These are phyloP conservation scores for Pseudopodoces humilis DNA, from an alignment of 2,113 vertebrate species.

Conservation along the genomic window DNA sequence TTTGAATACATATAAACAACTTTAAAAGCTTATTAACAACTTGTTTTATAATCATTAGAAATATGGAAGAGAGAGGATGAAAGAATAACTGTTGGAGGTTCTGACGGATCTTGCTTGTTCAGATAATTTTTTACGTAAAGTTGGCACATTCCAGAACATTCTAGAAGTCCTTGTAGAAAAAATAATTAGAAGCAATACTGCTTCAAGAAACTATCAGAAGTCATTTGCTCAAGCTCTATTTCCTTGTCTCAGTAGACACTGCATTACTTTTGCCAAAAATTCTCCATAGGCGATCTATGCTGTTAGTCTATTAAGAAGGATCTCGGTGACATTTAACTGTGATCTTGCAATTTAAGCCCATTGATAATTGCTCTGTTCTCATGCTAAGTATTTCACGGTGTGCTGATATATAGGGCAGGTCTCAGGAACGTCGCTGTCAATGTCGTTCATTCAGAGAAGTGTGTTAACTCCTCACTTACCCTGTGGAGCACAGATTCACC, in stretches of 20 bases:
- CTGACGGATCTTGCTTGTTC: background rate
- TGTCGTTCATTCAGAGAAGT: background rate
- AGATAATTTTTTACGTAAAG: background rate
- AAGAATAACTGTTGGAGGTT: background rate
- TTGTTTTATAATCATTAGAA: background rate
- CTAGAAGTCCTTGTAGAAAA: background rate
- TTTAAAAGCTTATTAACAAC: background rate
- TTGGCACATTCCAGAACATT: background rate
- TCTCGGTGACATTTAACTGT: background rate
- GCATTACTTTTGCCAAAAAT: background rate
- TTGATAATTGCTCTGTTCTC: background rate
- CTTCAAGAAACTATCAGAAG: background rate
- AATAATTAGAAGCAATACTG: background rate
- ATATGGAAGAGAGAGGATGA: background rate
- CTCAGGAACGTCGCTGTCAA: background rate
- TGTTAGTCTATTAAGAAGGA: background rate
- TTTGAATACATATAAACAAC: background rate
- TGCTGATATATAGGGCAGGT: background rate
- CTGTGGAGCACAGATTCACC: accelerated
- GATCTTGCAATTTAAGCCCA: background rate
- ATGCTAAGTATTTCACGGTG: background rate
- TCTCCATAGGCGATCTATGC: background rate
- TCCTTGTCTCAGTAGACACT: background rate
- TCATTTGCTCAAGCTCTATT: background rate
- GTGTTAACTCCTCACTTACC: accelerated